Conservation (phyloP, 1,140 invertebrate species). For the Trypoxylus dichotomus region DNA sequence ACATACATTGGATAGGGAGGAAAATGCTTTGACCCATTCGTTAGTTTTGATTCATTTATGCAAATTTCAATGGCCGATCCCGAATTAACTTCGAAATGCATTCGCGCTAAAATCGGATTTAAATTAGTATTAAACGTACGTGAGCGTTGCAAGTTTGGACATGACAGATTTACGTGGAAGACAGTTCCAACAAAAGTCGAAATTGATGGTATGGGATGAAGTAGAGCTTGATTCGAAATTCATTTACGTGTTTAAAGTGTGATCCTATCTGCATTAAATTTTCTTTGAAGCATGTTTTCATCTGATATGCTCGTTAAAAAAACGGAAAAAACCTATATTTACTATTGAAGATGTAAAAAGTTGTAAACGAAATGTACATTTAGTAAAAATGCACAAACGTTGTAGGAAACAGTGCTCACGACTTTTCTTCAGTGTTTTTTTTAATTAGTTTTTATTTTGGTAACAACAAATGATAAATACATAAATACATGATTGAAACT, state of each 20-base stretch:
- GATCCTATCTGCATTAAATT: background rate
- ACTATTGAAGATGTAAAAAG: too few relatives aligned
- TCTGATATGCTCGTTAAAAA: too few relatives aligned
- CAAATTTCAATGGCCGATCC: slow-evolving; percentile 36
- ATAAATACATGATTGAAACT: too few relatives aligned
- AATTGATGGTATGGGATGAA: background rate
- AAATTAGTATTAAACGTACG: slow-evolving; percentile 33
- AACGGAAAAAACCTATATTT: too few relatives aligned
- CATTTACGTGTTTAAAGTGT: background rate
- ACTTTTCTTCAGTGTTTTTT: too few relatives aligned
- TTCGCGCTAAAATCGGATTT: slow-evolving; percentile 34
- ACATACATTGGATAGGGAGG: slow-evolving; percentile 3
- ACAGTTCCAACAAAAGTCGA: background rate
- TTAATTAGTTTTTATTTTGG: too few relatives aligned
- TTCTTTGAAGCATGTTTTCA: too few relatives aligned
- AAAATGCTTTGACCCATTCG: slow-evolving; percentile 28
- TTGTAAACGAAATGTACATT: too few relatives aligned
- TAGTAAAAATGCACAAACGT: too few relatives aligned
- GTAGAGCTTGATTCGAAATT: background rate
- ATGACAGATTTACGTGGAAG: background rate
- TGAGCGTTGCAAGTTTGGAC: background rate
- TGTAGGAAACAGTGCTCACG: too few relatives aligned
- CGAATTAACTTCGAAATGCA: slow-evolving; percentile 32
- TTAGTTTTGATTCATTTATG: slow-evolving; percentile 36
- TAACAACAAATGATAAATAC: too few relatives aligned